Evolutionary conservation across 35 echinoderm and acorn worm genomes (phyloP).

Genomic region (Apostichopus parvimensis): DNA sequence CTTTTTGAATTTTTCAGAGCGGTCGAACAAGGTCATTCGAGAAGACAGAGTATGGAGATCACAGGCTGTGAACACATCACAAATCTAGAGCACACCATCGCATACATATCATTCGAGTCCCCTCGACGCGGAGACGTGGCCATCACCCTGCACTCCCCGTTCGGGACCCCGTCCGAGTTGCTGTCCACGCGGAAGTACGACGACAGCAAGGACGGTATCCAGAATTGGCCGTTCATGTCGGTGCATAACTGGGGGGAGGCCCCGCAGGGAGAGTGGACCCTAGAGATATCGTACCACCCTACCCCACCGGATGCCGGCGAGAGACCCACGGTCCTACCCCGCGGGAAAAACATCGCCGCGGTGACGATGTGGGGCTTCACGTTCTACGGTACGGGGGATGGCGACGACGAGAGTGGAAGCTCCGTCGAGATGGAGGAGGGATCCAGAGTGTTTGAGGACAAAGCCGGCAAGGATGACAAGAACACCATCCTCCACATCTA

Average conservation of each 20-base stretch:
- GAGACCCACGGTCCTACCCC: constrained; percentile 33
- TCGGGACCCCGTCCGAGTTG: constrained; percentile 78
- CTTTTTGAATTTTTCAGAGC: constrained; percentile 24
- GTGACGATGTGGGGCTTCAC: constrained; percentile 58
- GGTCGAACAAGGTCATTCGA: constrained; percentile 48
- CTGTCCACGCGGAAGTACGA: constrained; percentile 73
- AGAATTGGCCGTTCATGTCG: constrained; percentile 85
- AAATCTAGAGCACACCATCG: constrained; percentile 82
- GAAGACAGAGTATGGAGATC: constrained; percentile 33
- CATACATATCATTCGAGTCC: constrained; percentile 70
- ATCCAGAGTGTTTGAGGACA: constrained; percentile 25
- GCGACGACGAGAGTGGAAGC: not conserved
- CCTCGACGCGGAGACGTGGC: constrained; percentile 86
- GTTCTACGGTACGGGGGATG: constrained; percentile 71
- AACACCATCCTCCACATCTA: constrained; percentile 69
- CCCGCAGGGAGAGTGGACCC: constrained; percentile 62
- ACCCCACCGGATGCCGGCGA: constrained; percentile 37
- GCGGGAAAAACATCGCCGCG: constrained; percentile 48
- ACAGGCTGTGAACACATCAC: constrained; percentile 59
- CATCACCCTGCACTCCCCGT: constrained; percentile 76
- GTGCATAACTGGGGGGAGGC: constrained; percentile 97
- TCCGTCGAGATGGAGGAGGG: not conserved
- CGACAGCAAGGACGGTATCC: constrained; percentile 43
- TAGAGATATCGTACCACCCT: constrained; percentile 60
- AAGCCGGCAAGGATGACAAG: constrained; percentile 60